Base-by-base conservation (phyloP, 2,888 invertebrate genomes). In the Ophion costatus region DNA sequence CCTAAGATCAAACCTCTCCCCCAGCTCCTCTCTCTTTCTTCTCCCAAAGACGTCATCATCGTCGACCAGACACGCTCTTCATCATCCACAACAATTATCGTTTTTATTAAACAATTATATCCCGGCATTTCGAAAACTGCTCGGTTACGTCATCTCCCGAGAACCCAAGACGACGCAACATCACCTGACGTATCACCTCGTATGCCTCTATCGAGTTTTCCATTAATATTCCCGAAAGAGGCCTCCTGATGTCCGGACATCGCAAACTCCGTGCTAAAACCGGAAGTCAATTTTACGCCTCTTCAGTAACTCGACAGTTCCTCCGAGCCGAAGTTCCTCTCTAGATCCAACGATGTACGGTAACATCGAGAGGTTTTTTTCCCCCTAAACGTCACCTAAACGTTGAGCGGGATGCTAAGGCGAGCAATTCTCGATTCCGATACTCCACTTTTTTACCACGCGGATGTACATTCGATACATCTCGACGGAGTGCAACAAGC, bases 151-250 rank as follows among this genome's bases (percentile, higher is more conserved):
- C 77, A 78, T 77, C 33, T 42, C 24, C 56, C 56, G 33, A 17
- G 69, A 24, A 24, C 38, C 17, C 59, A 76, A 33, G 66, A 63
- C 63, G 24, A 69, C 67, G n/a, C 14, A 51, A 51, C 17, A 73
- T 73, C 11, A 51, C 67, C 51, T 74, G 9, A 61, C 29, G 22
- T 24, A 38, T 71, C 70, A n/a, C 45, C 38, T 5, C 57, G 24
- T 14, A 29, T 24, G 24, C 11, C 38, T 20, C 22, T 33, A 9
- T 67, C 84, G 83, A 66, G 76, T 84, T 86, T 84, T 84, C 84
- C 38, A 77, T 86, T 84, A 64, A 86, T 86, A 77, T 88, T 84
- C 74, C 86, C 83, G 45, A 80, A 71, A 57, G 80, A 78, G 38
- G 38, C 38, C 9, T 38, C 38, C 9, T 38, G 7, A 38, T 38